Percentiles rank a stretch among this genome's conserved stretches.
phyloP scores from a whole-genome alignment of 2,113 vertebrate genomes.

The Esox niger region DNA sequence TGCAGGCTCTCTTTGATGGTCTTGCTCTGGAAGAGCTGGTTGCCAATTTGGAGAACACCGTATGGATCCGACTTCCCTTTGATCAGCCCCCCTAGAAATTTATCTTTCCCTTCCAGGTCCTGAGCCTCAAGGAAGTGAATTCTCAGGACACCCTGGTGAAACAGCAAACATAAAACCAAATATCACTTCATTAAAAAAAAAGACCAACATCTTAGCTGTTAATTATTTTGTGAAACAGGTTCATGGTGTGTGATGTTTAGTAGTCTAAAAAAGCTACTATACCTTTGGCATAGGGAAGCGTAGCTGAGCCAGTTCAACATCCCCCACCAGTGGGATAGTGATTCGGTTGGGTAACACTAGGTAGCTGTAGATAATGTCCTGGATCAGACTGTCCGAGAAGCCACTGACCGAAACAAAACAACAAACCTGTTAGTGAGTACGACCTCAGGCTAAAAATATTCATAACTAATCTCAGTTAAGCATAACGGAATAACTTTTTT shows the following conservation, averaged over 20 bases:
- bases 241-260: too few relatives aligned
- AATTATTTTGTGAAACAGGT: not conserved
- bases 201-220: too few relatives aligned
- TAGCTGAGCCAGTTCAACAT: constrained; percentile 85
- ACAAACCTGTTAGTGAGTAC: constrained; percentile 27
- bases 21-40: constrained; percentile 93
- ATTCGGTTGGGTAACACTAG: constrained; percentile 94
- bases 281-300: constrained; percentile 97
- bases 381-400: constrained; percentile 89
- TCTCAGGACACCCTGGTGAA: constrained; percentile 86
- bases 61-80: constrained; percentile 98
- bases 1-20: constrained; percentile 91
- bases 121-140: constrained; percentile 96
- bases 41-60: constrained; percentile 87
- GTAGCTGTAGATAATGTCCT: constrained; percentile 92
- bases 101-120: constrained; percentile 92
- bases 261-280: constrained; percentile 33
- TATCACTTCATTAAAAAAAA: too few relatives aligned
- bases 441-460: constrained; percentile 53
- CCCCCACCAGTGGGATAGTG: constrained; percentile 90
- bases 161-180: too few relatives aligned
- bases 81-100: constrained; percentile 88
- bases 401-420: constrained; percentile 69
- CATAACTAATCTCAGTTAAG: constrained; percentile 40
- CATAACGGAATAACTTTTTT: not conserved